Evolutionary conservation across 2,797 vertebrate genomes (phyloP), one percentile per base, ranked within the genome.

Genomic region (Argentina silus): DNA sequence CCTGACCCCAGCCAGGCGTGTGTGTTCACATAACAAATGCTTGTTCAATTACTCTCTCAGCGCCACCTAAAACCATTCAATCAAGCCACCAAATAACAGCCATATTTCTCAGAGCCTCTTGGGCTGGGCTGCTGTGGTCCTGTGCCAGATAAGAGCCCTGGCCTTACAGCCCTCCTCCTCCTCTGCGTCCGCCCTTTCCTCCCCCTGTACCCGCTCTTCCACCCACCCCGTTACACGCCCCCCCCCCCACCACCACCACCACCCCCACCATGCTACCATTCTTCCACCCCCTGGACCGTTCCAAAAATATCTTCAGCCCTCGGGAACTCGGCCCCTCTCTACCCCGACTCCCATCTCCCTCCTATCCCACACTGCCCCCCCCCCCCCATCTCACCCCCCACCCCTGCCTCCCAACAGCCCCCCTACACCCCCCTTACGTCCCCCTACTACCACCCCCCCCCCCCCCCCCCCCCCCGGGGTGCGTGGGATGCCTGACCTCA

Each of bases 11-110:
- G 23, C 12, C 21, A 7, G 57, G 23, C 21, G 11, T 7, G 36
- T 10, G 4, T 36, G 27, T 23, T 11, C 5, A 21, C 4, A 42
- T 42, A n/a, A 84, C 85, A 75, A 92, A 88, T 78, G 83, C 87
- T 83, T 86, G 85, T 87, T 90, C 81, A 86, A 84, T 86, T 83
- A 84, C 85, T 69, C 69, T 82, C 84, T 88, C 88, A 19, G 62
- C 43, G 11, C 45, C 57, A 60, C 57, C 63, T 65, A 19, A 5
- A 66, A 17, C 36, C 14, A 63, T 17, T 15, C 6, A 63, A 10
- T 44, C 36, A 44, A 9, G 60, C 89, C 87, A 86, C 88, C 89
- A 90, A 86, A 85, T 86, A 81, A 68, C 67, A 75, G 67, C 83
- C 69, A 60, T 90, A 90, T 47, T 47, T 23, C 12, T 66, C 36